Evolutionary conservation across 2,113 vertebrate genomes (phyloP).

Genomic region (Saccopteryx bilineata): DNA sequence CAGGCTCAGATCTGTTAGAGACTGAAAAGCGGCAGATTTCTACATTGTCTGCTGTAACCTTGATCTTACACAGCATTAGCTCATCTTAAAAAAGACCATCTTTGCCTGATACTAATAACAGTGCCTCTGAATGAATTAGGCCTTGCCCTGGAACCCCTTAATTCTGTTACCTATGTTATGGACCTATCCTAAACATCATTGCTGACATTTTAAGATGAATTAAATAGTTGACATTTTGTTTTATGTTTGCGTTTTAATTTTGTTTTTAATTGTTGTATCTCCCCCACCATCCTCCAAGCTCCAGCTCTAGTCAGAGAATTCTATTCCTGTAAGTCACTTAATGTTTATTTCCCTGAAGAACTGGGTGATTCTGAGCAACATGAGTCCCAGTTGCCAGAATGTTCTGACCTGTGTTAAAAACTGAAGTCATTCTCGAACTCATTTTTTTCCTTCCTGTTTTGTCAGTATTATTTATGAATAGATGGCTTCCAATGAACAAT

Average conservation of each 20-base stretch:
- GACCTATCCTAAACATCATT: constrained; percentile 4
- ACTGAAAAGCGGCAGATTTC: constrained; percentile 47
- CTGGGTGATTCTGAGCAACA: constrained; percentile 62
- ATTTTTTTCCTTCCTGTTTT: constrained; percentile 30
- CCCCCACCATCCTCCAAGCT: background rate
- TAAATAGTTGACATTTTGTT: constrained; percentile 54
- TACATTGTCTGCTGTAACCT: constrained; percentile 58
- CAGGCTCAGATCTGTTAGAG: constrained; percentile 58
- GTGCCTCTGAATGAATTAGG: constrained; percentile 45
- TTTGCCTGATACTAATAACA: constrained; percentile 62
- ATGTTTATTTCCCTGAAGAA: constrained; percentile 67
- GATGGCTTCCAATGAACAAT: constrained; percentile 31
- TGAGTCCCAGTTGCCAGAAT: constrained; percentile 64
- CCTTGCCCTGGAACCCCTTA: constrained; percentile 56
- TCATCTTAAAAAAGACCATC: constrained; percentile 57
- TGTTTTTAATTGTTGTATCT: constrained; percentile 44
- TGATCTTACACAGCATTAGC: constrained; percentile 69
- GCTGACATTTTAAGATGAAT: constrained; percentile 68
- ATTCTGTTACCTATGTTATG: constrained; percentile 49
- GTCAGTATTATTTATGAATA: constrained; percentile 26
- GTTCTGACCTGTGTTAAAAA: constrained; percentile 69
- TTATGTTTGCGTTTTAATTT: background rate
- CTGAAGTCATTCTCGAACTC: constrained; percentile 42
- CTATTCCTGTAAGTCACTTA: constrained; percentile 67
- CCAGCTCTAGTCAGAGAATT: constrained; percentile 59